These are phyloP conservation scores for Pammene aurita DNA, from an alignment of 2,888 invertebrate species.

Conservation along the genomic window DNA sequence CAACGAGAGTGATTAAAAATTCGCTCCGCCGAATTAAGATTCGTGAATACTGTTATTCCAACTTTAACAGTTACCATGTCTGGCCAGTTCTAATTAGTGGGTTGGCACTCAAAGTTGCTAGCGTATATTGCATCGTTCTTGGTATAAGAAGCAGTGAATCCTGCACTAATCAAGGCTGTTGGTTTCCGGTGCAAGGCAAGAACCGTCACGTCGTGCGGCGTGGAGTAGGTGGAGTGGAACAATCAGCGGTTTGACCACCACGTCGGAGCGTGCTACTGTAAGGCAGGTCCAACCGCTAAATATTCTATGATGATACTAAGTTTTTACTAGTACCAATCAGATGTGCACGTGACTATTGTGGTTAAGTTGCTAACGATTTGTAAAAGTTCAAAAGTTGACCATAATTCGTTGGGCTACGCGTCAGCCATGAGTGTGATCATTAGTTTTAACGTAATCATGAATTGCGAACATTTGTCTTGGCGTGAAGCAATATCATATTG, in stretches of 20 bases:
- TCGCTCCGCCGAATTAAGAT: constrained; percentile 16
- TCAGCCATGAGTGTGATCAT: constrained; percentile 12
- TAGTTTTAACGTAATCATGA: constrained; percentile 21
- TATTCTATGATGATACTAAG: background rate
- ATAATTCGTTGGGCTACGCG: background rate
- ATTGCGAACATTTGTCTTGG: constrained; percentile 33
- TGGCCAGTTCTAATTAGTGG: background rate
- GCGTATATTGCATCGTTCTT: constrained; percentile 14
- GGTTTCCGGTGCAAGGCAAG: constrained; percentile 35
- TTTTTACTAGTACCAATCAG: constrained; percentile 6
- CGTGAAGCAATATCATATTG: constrained; percentile 36
- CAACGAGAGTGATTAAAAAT: constrained; percentile 2
- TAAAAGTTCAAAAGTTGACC: constrained; percentile 16
- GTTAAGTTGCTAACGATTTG: background rate
- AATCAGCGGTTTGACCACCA: constrained; percentile 25
- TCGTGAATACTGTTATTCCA: background rate
- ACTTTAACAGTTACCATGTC: constrained; percentile 13
- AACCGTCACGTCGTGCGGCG: constrained; percentile 27
- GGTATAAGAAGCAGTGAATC: constrained; percentile 12
- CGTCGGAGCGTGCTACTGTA: constrained; percentile 14
- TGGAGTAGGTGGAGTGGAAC: constrained; percentile 35
- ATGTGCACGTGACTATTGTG: constrained; percentile 2
- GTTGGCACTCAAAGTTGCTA: background rate
- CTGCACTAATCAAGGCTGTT: constrained; percentile 28
- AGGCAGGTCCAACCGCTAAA: constrained; percentile 6